phyloP scores from a whole-genome alignment of 2,113 vertebrate species.

The Gopherus evgoodei region DNA sequence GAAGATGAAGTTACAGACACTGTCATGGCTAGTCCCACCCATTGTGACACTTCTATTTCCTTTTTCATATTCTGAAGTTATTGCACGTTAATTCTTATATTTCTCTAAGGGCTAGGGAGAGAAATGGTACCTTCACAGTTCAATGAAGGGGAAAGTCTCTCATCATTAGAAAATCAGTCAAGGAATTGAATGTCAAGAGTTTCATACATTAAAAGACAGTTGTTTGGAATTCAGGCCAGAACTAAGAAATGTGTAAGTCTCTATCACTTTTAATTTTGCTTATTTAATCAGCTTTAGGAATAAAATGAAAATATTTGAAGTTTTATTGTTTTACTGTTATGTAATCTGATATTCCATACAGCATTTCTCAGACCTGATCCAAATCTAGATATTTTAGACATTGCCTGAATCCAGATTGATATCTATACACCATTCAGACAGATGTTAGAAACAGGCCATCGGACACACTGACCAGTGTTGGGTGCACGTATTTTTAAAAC shows the following conservation, averaged over 20 bases:
- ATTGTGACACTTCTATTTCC: neutral
- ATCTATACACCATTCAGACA: neutral
- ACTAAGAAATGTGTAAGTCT: constrained; percentile 50
- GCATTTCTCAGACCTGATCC: neutral
- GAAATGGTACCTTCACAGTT: constrained; percentile 57
- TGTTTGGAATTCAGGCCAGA: constrained; percentile 62
- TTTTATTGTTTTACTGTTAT: constrained; percentile 25
- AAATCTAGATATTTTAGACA: neutral
- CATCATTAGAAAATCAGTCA: constrained; percentile 61
- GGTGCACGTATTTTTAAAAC: neutral
- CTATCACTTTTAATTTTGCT: constrained; percentile 56
- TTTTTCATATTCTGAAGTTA: constrained; percentile 36
- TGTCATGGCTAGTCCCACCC: neutral
- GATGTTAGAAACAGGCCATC: neutral
- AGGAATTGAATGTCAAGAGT: constrained; percentile 55
- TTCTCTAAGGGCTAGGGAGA: constrained; percentile 47
- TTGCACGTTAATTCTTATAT: constrained; percentile 52
- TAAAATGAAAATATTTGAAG: constrained; percentile 38
- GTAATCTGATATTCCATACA: constrained; percentile 5
- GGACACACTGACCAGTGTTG: neutral
- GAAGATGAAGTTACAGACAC: constrained; percentile 38
- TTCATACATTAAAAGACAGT: constrained; percentile 62
- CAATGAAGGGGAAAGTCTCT: constrained; percentile 69
- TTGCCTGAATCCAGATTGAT: neutral
- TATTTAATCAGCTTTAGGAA: constrained; percentile 62